Conservation (phyloP, 2,888 invertebrate species). For the Morpho deidamia region DNA sequence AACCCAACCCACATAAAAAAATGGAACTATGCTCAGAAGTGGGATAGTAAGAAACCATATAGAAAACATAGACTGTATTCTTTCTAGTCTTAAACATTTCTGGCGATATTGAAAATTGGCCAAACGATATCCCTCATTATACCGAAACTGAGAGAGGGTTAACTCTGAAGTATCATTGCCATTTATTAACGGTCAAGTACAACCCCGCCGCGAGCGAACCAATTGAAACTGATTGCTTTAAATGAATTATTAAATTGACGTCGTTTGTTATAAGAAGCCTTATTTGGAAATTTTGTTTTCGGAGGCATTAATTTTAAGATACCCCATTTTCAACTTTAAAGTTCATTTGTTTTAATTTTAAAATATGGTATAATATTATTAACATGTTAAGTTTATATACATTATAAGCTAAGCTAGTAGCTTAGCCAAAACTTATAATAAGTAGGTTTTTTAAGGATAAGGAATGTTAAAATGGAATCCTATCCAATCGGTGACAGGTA, state of each 20-base stretch:
- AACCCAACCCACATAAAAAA: no score
- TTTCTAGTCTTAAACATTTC: background rate
- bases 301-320: no score
- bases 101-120: slow-evolving; percentile 19
- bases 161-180: slow-evolving; percentile 76
- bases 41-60: no score
- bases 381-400: no score
- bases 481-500: no score
- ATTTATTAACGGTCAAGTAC: slow-evolving; percentile 77
- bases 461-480: background rate
- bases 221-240: slow-evolving; percentile 65
- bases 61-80: no score
- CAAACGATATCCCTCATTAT: slow-evolving; percentile 59
- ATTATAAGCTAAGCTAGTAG: no score
- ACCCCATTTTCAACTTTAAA: no score
- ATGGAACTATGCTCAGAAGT: no score
- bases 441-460: no score
- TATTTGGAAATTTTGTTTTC: slow-evolving; percentile 8
- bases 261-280: slow-evolving; percentile 46
- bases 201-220: slow-evolving; percentile 42
- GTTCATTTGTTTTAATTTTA: background rate
- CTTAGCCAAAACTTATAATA: no score
- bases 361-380: background rate
- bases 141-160: slow-evolving; percentile 53
- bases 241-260: slow-evolving; percentile 70